phyloP scores from a whole-genome alignment of 2,113 vertebrate species.

The Phrynosoma blainvillii region DNA sequence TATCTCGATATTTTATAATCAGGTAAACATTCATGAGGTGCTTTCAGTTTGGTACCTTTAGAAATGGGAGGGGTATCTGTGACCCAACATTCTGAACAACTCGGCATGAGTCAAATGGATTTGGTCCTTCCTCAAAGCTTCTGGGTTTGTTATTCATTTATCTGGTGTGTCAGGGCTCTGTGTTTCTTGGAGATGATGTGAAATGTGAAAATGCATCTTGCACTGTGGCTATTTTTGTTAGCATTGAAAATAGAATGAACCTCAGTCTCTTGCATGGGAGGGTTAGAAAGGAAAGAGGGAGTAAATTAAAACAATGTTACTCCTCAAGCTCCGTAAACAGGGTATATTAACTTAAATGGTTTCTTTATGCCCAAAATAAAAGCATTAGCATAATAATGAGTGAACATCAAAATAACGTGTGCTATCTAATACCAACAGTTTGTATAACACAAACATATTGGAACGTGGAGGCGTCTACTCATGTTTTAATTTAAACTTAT shows the following conservation, averaged over 20 bases:
- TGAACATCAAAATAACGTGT: not conserved
- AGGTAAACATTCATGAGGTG: conserved; percentile 31
- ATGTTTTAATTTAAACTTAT: conserved; percentile 31
- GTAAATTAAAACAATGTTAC: conserved; percentile 41
- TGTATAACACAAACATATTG: not conserved
- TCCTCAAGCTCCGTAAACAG: conserved; percentile 6
- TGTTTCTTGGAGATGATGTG: conserved; percentile 61
- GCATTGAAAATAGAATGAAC: conserved; percentile 57
- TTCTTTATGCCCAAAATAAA: conserved; percentile 7
- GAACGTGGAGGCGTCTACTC: conserved; percentile 2
- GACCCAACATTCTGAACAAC: conserved; percentile 51
- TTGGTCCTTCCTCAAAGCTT: conserved; percentile 64
- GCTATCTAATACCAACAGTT: not conserved
- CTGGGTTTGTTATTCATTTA: conserved; percentile 70
- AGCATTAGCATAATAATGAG: conserved; percentile 33
- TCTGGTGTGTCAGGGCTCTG: conserved; percentile 65
- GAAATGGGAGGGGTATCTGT: conserved; percentile 53
- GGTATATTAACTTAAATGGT: conserved; percentile 21
- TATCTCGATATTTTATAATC: conserved; percentile 48
- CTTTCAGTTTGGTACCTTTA: conserved; percentile 50
- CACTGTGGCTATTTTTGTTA: conserved; percentile 58
- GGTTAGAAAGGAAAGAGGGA: conserved; percentile 25
- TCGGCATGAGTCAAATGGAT: conserved; percentile 60
- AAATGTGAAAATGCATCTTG: conserved; percentile 62
- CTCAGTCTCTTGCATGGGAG: conserved; percentile 46